A percentile compares a stretch with the other conserved stretches of the same genome.
Conservation (phyloP, 2,113 vertebrate species). For the Trichomycterus rosablanca region DNA sequence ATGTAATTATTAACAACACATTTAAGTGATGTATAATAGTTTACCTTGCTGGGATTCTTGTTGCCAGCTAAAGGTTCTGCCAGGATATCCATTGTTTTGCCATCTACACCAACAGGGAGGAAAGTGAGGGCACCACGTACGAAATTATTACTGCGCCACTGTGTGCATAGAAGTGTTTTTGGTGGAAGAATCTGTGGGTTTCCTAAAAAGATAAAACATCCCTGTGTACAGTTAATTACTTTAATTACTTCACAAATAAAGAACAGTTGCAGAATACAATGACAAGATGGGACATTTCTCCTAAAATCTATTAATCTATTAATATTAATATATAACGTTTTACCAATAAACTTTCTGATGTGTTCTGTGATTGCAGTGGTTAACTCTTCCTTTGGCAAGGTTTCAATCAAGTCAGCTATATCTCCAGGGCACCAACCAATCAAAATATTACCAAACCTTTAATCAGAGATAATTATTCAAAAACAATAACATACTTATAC, state of each 20-base stretch:
- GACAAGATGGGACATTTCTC: too few relatives aligned
- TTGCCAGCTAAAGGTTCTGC: constrained; percentile 40
- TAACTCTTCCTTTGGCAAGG: constrained; percentile 42
- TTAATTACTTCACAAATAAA: too few relatives aligned
- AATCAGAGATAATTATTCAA: background rate
- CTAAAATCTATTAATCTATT: background rate
- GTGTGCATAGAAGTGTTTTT: constrained; percentile 40
- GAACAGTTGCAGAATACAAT: too few relatives aligned
- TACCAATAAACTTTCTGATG: constrained; percentile 44
- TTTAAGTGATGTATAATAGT: too few relatives aligned
- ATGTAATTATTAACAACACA: too few relatives aligned
- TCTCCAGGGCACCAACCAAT: constrained; percentile 42
- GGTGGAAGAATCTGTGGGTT: constrained; percentile 42
- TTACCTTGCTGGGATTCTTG: constrained; percentile 11
- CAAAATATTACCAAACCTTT: constrained; percentile 46
- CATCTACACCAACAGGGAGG: constrained; percentile 42
- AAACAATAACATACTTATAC: background rate
- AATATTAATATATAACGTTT: too few relatives aligned
- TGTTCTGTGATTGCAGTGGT: constrained; percentile 42
- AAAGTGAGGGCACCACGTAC: constrained; percentile 36
- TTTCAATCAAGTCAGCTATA: constrained; percentile 44
- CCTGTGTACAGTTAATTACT: too few relatives aligned
- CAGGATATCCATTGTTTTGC: constrained; percentile 38
- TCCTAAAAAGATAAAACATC: constrained; percentile 26
- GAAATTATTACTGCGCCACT: constrained; percentile 45